Percentiles rank a stretch among this genome's conserved stretches.
phyloP scores from a whole-genome alignment of 2,888 invertebrate genomes.

The Perdita meconis region DNA sequence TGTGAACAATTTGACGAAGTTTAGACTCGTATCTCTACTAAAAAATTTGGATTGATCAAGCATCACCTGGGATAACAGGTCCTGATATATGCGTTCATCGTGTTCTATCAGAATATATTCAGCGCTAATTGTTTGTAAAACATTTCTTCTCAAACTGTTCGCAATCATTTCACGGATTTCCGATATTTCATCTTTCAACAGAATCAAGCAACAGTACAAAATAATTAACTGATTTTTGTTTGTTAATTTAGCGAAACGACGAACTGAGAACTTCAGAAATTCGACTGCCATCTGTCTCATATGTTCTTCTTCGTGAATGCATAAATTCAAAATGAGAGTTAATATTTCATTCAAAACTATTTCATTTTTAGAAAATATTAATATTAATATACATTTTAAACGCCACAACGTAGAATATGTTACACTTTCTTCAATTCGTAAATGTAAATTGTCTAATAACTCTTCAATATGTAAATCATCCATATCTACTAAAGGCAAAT shows the following conservation, averaged over 20 bases:
- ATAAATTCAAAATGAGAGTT: conserved; percentile 25
- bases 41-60: conserved; percentile 11
- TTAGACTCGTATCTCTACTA: conserved; percentile 13
- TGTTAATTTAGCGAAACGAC: conserved; percentile 52
- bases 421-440: background rate
- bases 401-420: conserved; percentile 23
- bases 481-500: conserved; percentile 4
- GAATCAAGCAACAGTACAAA: conserved; percentile 83
- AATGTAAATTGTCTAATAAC: background rate
- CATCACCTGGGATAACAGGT: conserved; percentile 40
- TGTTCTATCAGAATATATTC: conserved; percentile 32
- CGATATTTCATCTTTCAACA: conserved; percentile 86
- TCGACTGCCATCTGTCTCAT: conserved; percentile 68
- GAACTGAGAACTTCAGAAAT: conserved; percentile 63
- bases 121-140: conserved; percentile 25
- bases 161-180: conserved; percentile 84
- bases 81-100: conserved; percentile 55
- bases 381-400: conserved; percentile 43
- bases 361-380: conserved; percentile 49
- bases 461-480: conserved; percentile 21
- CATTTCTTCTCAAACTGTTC: conserved; percentile 48
- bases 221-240: conserved; percentile 80
- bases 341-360: conserved; percentile 36
- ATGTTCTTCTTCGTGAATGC: conserved; percentile 64
- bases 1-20: conserved; percentile 57